Evolutionary conservation across 2,888 invertebrate species (phyloP), one percentile per base, ranked within the genome.

Genomic region (Plagodis pulveraria): DNA sequence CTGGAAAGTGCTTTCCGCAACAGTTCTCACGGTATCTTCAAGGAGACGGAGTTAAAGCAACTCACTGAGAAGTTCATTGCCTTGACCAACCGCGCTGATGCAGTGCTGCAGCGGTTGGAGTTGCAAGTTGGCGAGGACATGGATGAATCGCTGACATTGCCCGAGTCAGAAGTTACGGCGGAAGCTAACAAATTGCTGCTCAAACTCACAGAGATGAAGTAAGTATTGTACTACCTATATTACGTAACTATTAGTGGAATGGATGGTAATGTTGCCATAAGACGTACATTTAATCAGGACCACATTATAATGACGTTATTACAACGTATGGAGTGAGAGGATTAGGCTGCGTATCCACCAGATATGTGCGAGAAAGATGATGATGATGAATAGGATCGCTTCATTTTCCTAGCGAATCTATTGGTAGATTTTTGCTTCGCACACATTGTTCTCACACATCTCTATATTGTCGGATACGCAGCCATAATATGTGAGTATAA

Each of bases 51-150:
- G 67, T 67, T 91, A 34, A 85, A 87, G 56, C 89, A 88, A 66
- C 72, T 93, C 44, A 91, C 89, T 0, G 91, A 92, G 64, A 93
- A 93, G 71, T 88, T 93, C 67, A 84, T 92, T 42, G 89, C 84
- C 10, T 69, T 93, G 62, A 91, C 92, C 2, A 85, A 93, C 64
- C 78, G 90, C 63, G 90, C 93, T 0, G 92, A 93, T 58, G 82
- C 87, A 50, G 89, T 88, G n/a, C 78, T 92, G 36, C 87, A 88
- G 67, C 78, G 82, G 7, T 74, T 93, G 50, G 91, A 93, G 63
- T 74, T 75, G n/a, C 80, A 83, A 56, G 61, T 91, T 9, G 78
- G 74, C 33, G 83, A 82, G 36, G 86, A 87, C 35, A 51, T 43
- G 0, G 84, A 84, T 4, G 83, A 76, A 49, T 73, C 80, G 0